phyloP scores from a whole-genome alignment of 2,113 vertebrate species.

The Dasyprocta punctata region DNA sequence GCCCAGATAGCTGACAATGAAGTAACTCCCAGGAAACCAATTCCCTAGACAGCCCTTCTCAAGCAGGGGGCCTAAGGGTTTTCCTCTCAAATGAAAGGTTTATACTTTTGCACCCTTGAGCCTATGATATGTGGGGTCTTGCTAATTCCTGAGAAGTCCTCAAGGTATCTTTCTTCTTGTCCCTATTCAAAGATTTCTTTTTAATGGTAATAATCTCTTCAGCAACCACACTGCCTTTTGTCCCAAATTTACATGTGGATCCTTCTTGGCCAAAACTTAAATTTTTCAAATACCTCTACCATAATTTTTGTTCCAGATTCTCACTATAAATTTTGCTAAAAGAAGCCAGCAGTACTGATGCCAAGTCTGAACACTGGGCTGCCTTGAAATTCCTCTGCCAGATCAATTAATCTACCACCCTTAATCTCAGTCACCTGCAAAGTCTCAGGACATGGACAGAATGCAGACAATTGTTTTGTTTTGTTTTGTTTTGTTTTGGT shows the following conservation, averaged over 20 bases:
- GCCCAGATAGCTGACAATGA: not conserved
- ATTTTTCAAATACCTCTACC: not conserved
- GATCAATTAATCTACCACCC: not conserved
- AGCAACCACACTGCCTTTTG: not conserved
- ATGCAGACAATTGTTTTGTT: not conserved
- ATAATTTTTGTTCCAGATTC: not conserved
- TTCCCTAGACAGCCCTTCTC: not conserved
- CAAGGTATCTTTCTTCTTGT: not conserved
- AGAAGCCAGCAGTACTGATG: not conserved
- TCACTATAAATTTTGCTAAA: not conserved
- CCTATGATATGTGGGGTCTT: not conserved
- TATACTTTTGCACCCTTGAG: not conserved
- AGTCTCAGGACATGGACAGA: not conserved
- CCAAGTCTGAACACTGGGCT: not conserved
- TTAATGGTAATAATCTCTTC: not conserved
- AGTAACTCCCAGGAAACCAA: not conserved
- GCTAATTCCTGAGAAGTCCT: not conserved
- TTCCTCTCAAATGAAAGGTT: not conserved
- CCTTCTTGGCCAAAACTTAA: not conserved
- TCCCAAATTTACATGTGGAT: not conserved
- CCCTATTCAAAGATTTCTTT: not conserved
- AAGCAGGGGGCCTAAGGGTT: not conserved
- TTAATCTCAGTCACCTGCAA: not conserved
- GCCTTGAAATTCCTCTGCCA: not conserved
- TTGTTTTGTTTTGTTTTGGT: too few species aligned